Conservation (phyloP, 2,113 vertebrate genomes). For the Calidris pugnax region DNA sequence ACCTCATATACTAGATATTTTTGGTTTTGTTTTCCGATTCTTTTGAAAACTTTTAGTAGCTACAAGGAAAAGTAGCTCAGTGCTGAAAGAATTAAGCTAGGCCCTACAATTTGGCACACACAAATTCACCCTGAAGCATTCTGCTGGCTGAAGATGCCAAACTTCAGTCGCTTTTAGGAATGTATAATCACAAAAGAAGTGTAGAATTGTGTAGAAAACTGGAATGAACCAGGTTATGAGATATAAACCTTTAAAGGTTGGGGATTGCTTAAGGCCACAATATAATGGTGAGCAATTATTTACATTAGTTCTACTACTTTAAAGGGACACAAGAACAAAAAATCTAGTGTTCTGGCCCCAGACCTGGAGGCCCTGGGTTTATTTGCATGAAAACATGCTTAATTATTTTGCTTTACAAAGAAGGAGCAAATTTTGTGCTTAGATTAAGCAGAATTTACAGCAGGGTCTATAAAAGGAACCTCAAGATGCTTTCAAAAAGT, state of each 20-base stretch:
- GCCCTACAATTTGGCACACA: background rate
- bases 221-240: fast-evolving
- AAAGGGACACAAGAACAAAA: background rate
- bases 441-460: background rate
- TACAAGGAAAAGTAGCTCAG: background rate
- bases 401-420: background rate
- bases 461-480: background rate
- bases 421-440: background rate
- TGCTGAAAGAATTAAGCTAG: background rate
- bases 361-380: background rate
- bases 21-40: fast-evolving
- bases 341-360: background rate
- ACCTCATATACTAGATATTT: background rate
- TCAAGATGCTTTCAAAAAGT: background rate
- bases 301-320: background rate
- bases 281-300: background rate
- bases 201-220: background rate
- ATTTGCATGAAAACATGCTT: background rate
- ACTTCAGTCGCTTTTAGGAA: background rate
- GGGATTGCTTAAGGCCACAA: background rate
- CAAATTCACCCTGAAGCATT: background rate
- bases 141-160: background rate
- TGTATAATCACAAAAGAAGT: background rate
- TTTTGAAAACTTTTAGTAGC: background rate
- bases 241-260: background rate